Evolutionary conservation across 2,113 vertebrate genomes (phyloP).

Genomic region (Pheucticus melanocephalus): DNA sequence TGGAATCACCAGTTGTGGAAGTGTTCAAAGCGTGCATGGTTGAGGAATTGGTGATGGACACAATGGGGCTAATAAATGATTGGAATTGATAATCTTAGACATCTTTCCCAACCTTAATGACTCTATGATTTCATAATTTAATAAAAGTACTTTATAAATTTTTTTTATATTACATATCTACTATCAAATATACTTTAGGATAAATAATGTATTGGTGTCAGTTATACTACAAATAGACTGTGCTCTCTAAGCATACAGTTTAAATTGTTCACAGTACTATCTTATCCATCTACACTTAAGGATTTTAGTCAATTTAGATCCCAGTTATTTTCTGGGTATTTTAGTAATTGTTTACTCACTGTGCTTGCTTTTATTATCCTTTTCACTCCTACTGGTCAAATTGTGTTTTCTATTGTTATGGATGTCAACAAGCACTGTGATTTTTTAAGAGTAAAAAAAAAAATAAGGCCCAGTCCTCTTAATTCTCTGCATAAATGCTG

Average conservation of each 20-base stretch:
- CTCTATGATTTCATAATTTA: neutral
- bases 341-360: neutral
- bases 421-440: neutral
- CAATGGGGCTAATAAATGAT: neutral
- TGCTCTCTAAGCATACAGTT: neutral
- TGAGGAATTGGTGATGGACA: neutral
- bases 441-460: neutral
- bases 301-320: neutral
- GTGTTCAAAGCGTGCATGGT: neutral
- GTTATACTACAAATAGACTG: neutral
- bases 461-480: neutral
- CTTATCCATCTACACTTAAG: neutral
- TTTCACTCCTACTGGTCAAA: neutral
- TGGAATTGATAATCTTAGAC: neutral
- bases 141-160: neutral
- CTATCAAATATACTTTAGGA: neutral
- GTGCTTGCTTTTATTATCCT: neutral
- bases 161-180: neutral
- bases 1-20: neutral
- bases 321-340: neutral
- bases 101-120: neutral
- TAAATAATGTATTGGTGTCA: neutral
- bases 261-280: neutral
- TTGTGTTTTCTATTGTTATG: constrained; percentile 3
- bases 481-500: neutral